These are phyloP conservation scores for Monochamus saltuarius DNA, from an alignment of 1,140 invertebrate genomes.

Conservation along the genomic window DNA sequence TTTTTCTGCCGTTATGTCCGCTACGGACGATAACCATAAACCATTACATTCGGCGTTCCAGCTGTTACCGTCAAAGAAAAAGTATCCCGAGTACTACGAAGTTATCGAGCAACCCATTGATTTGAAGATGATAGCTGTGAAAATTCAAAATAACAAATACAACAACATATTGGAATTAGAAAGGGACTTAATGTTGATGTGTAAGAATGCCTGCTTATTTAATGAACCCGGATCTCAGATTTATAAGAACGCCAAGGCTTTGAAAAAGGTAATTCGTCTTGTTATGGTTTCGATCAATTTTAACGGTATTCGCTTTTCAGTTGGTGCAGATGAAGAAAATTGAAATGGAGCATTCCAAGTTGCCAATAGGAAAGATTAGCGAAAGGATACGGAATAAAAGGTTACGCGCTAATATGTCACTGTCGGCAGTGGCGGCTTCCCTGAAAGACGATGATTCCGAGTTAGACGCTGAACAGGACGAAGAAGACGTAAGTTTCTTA, in stretches of 20 bases:
- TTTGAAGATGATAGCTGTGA: conserved; percentile 87
- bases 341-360: conserved; percentile 60
- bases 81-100: conserved; percentile 96
- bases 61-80: conserved; percentile 84
- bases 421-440: conserved; percentile 56
- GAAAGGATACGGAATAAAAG: conserved; percentile 54
- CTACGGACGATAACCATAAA: conserved; percentile 75
- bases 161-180: conserved; percentile 79
- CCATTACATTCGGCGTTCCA: conserved; percentile 83
- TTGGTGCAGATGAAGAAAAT: conserved; percentile 61
- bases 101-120: conserved; percentile 96
- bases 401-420: conserved; percentile 51
- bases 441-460: conserved; percentile 54
- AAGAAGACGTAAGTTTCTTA: conserved; percentile 29
- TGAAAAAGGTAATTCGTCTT: conserved; percentile 69
- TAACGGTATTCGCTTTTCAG: conserved; percentile 28
- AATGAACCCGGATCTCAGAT: conserved; percentile 97
- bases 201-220: conserved; percentile 92
- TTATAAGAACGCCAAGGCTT: conserved; percentile 90
- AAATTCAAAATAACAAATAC: conserved; percentile 85
- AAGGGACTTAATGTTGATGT: conserved; percentile 87
- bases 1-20: conserved; percentile 78
- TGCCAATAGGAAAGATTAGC: conserved; percentile 53
- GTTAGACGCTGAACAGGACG: conserved; percentile 41
- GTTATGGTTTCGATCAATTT: not conserved